A percentile compares a stretch with the other conserved stretches of the same genome.
phyloP scores from a whole-genome alignment of 2,113 vertebrate species.

The Vombatus ursinus region DNA sequence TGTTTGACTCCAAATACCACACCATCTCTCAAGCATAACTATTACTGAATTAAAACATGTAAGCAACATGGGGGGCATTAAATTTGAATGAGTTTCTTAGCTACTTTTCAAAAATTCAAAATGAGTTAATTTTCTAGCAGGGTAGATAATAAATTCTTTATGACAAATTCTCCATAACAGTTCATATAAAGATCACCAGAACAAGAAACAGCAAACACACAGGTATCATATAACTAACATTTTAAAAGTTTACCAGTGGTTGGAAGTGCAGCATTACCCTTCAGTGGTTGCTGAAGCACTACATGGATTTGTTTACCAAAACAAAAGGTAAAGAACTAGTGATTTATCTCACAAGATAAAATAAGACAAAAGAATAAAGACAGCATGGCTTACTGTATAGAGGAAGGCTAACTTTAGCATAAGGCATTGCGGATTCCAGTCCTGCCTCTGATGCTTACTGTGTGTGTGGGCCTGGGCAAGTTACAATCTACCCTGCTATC shows the following conservation, averaged over 20 bases:
- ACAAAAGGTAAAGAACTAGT: neutral
- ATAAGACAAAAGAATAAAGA: conserved; percentile 5
- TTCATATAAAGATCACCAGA: conserved; percentile 16
- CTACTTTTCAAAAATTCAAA: conserved; percentile 15
- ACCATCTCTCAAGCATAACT: neutral
- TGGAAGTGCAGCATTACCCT: conserved; percentile 28
- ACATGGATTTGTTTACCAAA: conserved; percentile 20
- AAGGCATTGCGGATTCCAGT: neutral
- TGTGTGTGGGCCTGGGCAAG: neutral
- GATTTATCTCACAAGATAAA: conserved; percentile 25
- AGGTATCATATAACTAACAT: conserved; percentile 5
- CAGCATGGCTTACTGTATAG: neutral
- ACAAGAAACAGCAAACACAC: conserved; percentile 39
- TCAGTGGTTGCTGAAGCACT: conserved; percentile 13
- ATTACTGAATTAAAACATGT: neutral
- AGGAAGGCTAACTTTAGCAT: neutral
- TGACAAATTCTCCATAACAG: conserved; percentile 24
- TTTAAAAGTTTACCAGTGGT: conserved; percentile 29
- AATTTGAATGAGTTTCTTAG: conserved; percentile 16
- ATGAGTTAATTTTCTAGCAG: neutral
- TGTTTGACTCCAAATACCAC: neutral
- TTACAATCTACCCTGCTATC: neutral
- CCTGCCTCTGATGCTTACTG: neutral
- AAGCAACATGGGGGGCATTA: neutral
- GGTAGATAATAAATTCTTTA: neutral